phyloP scores from a whole-genome alignment of 1,140 invertebrate species.

The Hesperophylax magnus region DNA sequence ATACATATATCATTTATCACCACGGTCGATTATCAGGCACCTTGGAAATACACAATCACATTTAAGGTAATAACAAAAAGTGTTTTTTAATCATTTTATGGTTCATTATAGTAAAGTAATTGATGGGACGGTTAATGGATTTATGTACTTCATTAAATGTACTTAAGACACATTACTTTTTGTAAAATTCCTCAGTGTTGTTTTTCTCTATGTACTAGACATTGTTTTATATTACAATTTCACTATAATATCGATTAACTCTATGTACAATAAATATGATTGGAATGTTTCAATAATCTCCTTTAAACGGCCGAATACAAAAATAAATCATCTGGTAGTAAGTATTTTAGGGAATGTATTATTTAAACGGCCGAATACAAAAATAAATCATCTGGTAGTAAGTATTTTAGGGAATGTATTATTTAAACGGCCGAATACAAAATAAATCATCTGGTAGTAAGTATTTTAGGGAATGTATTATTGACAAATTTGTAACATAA shows the following conservation, averaged over 20 bases:
- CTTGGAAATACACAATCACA: slow-evolving; percentile 52
- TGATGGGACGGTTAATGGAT: slow-evolving; percentile 36
- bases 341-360: not conserved
- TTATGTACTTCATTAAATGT: slow-evolving; percentile 17
- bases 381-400: slow-evolving; percentile 14
- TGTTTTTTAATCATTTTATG: slow-evolving; percentile 17
- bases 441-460: slow-evolving; percentile 13
- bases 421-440: slow-evolving; percentile 6
- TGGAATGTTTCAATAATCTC: slow-evolving; percentile 36
- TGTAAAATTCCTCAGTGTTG: slow-evolving; percentile 9
- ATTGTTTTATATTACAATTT: slow-evolving; percentile 21
- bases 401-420: not conserved
- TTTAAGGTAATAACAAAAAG: slow-evolving; percentile 35
- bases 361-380: slow-evolving; percentile 6
- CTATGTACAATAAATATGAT: slow-evolving; percentile 29
- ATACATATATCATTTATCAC: slow-evolving; percentile 58
- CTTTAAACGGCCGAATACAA: slow-evolving; percentile 5
- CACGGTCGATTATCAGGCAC: slow-evolving; percentile 56
- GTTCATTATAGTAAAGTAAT: slow-evolving; percentile 20
- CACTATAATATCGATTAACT: slow-evolving; percentile 18
- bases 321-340: slow-evolving; percentile 14
- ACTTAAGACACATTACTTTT: slow-evolving; percentile 27
- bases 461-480: slow-evolving; percentile 4
- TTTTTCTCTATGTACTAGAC: not conserved
- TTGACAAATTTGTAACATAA: slow-evolving; percentile 1